A percentile compares a stretch with the other conserved stretches of the same genome.
Evolutionary conservation across 2,888 invertebrate genomes (phyloP).

Genomic region (Galerucella calmariensis): DNA sequence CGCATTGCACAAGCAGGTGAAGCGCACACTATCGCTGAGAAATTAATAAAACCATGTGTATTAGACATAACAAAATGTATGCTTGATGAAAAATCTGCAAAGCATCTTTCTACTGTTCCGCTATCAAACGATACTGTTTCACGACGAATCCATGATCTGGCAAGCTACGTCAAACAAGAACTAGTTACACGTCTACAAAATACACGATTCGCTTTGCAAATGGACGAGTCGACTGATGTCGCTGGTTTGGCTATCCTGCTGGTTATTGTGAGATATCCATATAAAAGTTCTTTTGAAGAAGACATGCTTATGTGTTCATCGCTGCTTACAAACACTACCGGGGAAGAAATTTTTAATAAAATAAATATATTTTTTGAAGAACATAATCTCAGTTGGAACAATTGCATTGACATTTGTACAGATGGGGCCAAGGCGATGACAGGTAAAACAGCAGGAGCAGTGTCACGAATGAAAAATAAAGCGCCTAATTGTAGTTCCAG

Average conservation of each 20-base stretch:
- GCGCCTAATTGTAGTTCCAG: constrained; percentile 48
- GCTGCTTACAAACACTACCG: not conserved
- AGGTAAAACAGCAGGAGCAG: not conserved
- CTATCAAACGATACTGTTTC: no score
- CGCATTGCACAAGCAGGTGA: no score
- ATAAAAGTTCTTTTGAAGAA: constrained; percentile 49
- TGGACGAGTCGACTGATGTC: constrained; percentile 52
- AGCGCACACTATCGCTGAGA: no score
- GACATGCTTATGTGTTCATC: constrained; percentile 40
- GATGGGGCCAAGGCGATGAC: no score
- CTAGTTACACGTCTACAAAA: constrained; percentile 19
- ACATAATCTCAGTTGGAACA: no score
- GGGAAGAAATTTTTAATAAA: no score
- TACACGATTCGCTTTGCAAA: constrained; percentile 49
- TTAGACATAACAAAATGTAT: constrained; percentile 36
- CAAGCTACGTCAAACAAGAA: constrained; percentile 9
- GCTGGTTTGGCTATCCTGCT: constrained; percentile 53
- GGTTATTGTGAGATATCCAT: constrained; percentile 53
- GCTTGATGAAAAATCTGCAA: constrained; percentile 35
- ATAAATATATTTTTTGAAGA: no score
- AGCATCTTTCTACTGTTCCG: constrained; percentile 14
- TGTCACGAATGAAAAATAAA: constrained; percentile 43
- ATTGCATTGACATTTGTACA: no score
- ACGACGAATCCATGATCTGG: not conserved
- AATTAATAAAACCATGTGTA: constrained; percentile 32